phyloP scores from a whole-genome alignment of 2,888 invertebrate genomes.

The Periphyllus acericola region DNA sequence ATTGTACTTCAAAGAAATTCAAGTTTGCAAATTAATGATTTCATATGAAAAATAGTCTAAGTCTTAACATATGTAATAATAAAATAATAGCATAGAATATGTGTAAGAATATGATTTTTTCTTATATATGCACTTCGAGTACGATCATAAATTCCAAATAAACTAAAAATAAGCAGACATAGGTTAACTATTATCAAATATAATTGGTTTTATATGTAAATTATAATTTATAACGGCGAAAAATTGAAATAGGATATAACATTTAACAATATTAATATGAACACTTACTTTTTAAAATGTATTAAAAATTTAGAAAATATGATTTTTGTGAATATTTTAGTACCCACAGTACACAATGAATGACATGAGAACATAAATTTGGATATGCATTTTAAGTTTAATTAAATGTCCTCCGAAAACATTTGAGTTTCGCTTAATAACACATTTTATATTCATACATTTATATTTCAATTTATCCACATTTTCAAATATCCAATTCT shows the following conservation, averaged over 20 bases:
- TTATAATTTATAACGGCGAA: too few species aligned
- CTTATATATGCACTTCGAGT: background rate
- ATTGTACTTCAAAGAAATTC: background rate
- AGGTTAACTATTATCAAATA: too few species aligned
- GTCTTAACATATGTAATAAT: background rate
- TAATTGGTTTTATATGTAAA: too few species aligned
- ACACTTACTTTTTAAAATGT: too few species aligned
- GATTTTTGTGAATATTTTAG: too few species aligned
- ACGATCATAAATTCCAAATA: background rate
- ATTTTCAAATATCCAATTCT: constrained; percentile 38
- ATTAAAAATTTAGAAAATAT: too few species aligned
- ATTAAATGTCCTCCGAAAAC: background rate
- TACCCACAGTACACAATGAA: too few species aligned
- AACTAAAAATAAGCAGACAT: too few species aligned
- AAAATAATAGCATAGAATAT: background rate
- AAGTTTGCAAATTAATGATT: background rate
- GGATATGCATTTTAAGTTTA: background rate
- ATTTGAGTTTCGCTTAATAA: background rate
- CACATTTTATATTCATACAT: background rate
- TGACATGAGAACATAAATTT: too few species aligned
- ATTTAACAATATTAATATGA: too few species aligned
- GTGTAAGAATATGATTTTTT: too few species aligned
- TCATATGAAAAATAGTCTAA: background rate
- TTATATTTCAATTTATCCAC: constrained; percentile 17
- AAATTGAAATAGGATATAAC: too few species aligned